Evolutionary conservation across 2,113 vertebrate genomes (phyloP), one percentile per base, ranked within the genome.

Genomic region (Trinectes maculatus): DNA sequence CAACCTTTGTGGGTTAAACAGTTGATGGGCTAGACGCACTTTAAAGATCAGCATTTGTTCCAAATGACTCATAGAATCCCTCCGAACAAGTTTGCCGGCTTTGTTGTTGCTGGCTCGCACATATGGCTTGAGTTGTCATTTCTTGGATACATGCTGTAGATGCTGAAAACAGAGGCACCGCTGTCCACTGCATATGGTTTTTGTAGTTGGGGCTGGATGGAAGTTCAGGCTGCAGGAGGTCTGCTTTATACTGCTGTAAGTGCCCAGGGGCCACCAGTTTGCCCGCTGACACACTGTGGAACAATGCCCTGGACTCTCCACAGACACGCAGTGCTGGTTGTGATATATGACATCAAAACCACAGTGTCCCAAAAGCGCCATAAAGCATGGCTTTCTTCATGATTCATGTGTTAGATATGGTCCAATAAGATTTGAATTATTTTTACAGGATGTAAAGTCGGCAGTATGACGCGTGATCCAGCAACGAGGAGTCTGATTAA

Each of bases 331-430:
- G 21, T 11, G 15, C 4, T 51, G 44, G 29, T 31, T 44, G 33
- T 6, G n/a, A 47, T 6, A 16, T 63, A 78, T 85, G 29, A 84
- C 62, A 65, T 82, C 70, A 79, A 26, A 37, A 37, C 54, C 51
- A 13, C 6, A 34, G 1, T 37, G 46, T 36, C 61, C 75, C 73
- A 82, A 61, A 36, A 47, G 56, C 19, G 2, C 16, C n/a, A 10
- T 52, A 29, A 31, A 51, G 18, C n/a, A 51, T 63, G 47, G 2
- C 1, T 33, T 71, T 51, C 36, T 29, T 18, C 1, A 15, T 47
- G 69, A 79, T 75, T 70, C 76, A 70, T 71, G 34, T 60, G 55
- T 60, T 33, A 36, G 25, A 16, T 19, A 16, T 58, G 47, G 42
- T 68, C 21, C 33, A 21, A n/a, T 26, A 47, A 62, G 47, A 13